These are phyloP conservation scores for Euphydryas editha DNA, from an alignment of 2,888 invertebrate species.

Conservation along the genomic window DNA sequence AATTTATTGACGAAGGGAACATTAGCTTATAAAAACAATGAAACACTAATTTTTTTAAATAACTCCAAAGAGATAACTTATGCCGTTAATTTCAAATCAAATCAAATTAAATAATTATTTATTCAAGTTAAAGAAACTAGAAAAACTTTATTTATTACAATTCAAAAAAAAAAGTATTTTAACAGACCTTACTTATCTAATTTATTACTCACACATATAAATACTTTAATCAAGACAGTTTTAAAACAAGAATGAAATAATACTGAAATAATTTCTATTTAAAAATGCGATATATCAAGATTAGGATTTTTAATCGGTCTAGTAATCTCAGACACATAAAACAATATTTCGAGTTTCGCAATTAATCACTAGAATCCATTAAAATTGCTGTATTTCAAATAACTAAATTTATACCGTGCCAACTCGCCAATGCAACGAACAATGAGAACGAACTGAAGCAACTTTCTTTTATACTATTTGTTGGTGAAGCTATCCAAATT, in stretches of 20 bases:
- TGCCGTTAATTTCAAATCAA: no score
- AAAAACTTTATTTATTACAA: no score
- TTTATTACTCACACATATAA: no score
- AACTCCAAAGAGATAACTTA: no score
- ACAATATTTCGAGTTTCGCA: conserved; percentile 13
- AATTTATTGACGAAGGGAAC: no score
- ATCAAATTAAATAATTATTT: no score
- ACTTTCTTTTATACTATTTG: conserved; percentile 37
- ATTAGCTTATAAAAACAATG: no score
- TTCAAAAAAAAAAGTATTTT: no score
- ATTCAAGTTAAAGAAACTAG: no score
- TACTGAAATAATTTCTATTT: background rate
- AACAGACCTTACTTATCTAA: no score
- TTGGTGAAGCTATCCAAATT: conserved; percentile 41
- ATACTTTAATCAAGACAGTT: background rate
- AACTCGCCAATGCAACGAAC: conserved; percentile 34
- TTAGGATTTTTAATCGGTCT: conserved; percentile 7
- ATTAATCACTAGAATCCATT: conserved; percentile 33
- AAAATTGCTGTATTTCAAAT: conserved; percentile 34
- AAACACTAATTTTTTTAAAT: no score
- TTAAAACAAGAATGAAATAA: background rate
- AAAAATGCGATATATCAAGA: background rate
- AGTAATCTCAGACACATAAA: conserved; percentile 11
- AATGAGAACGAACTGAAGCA: conserved; percentile 28
- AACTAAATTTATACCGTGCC: conserved; percentile 41